A percentile compares a stretch with the other conserved stretches of the same genome.
These are phyloP conservation scores for Dinothrombium tinctorium DNA, from an alignment of 1,140 invertebrate species.

Conservation along the genomic window DNA sequence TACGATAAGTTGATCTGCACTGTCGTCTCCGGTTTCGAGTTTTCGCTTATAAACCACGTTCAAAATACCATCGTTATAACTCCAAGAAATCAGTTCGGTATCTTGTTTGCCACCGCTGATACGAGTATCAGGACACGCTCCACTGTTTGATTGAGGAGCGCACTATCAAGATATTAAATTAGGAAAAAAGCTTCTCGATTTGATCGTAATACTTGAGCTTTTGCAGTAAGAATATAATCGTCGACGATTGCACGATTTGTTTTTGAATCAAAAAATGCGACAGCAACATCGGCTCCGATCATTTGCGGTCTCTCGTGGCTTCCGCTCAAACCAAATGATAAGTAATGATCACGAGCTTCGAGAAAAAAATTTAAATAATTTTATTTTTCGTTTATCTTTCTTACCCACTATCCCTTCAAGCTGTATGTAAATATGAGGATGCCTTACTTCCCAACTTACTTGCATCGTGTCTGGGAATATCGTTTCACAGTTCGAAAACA, in stretches of 20 bases:
- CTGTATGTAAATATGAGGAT: constrained; percentile 62
- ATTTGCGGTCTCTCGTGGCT: constrained; percentile 41
- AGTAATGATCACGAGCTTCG: constrained; percentile 38
- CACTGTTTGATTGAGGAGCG: constrained; percentile 25
- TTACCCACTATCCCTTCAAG: constrained; percentile 46
- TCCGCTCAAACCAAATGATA: constrained; percentile 65
- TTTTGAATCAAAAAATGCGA: constrained; percentile 48
- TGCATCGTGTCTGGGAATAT: constrained; percentile 30
- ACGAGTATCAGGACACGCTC: constrained; percentile 55
- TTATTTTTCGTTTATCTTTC: constrained; percentile 8
- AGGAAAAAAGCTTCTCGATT: not conserved
- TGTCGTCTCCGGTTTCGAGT: constrained; percentile 10
- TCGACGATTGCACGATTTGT: constrained; percentile 30
- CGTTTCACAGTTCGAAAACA: constrained; percentile 45
- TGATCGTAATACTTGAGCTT: constrained; percentile 13
- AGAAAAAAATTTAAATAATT: constrained; percentile 1
- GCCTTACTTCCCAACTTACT: constrained; percentile 68
- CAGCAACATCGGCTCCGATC: constrained; percentile 57
- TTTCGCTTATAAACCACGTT: constrained; percentile 11
- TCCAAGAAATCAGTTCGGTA: constrained; percentile 22
- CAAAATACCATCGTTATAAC: constrained; percentile 12
- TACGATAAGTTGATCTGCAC: constrained; percentile 24
- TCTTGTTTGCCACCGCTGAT: constrained; percentile 54
- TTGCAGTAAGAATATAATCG: constrained; percentile 15
- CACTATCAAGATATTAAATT: constrained; percentile 1